These are phyloP conservation scores for Vicugna pacos DNA, from an alignment of 2,113 vertebrate species.

Conservation along the genomic window DNA sequence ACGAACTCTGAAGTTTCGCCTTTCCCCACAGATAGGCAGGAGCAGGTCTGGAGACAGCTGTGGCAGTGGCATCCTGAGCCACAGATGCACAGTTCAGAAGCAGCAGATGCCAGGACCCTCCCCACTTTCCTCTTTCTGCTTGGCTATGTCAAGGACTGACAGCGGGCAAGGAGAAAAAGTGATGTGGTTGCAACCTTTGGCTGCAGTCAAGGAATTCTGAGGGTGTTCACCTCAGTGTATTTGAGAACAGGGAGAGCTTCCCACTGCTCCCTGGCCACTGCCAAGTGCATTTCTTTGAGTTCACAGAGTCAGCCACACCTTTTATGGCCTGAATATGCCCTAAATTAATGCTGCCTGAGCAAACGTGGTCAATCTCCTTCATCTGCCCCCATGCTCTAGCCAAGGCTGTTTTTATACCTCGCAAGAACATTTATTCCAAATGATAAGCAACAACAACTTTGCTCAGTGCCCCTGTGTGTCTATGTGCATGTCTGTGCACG, in stretches of 20 bases:
- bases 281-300: constrained; percentile 42
- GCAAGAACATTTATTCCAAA: background rate
- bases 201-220: constrained; percentile 45
- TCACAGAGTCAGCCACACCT: constrained; percentile 36
- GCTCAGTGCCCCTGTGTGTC: background rate
- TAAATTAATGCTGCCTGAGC: background rate
- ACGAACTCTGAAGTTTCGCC: background rate
- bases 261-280: background rate
- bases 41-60: background rate
- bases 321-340: background rate
- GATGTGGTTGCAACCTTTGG: background rate
- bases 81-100: background rate
- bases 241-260: background rate
- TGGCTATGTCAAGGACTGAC: constrained; percentile 15
- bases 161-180: background rate
- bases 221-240: background rate
- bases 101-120: background rate
- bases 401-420: background rate
- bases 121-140: background rate
- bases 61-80: background rate
- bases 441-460: background rate
- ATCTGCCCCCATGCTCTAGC: background rate
- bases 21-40: background rate
- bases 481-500: too few relatives aligned
- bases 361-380: background rate